These are phyloP conservation scores for Limenitis camilla DNA, from an alignment of 2,888 invertebrate species.

Conservation along the genomic window DNA sequence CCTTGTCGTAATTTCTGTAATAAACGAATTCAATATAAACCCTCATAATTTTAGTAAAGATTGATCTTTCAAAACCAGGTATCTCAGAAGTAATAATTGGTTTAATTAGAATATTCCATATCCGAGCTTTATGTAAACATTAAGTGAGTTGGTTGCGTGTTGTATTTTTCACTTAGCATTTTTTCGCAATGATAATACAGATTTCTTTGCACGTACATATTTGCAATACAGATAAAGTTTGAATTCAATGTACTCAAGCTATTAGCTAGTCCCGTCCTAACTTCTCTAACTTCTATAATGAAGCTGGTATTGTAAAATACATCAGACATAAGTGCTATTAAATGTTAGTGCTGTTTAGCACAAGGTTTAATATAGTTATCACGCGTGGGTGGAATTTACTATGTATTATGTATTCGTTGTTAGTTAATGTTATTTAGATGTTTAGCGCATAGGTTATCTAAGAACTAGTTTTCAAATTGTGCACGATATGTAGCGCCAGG, in stretches of 20 bases:
- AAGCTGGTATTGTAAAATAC: constrained; percentile 20
- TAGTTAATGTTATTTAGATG: not conserved
- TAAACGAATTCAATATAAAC: too few relatives aligned
- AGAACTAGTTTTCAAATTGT: constrained; percentile 2
- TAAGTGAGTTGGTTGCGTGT: constrained; percentile 28
- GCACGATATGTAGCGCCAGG: constrained; percentile 3
- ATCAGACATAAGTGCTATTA: constrained; percentile 14
- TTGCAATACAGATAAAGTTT: constrained; percentile 28
- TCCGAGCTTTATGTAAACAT: constrained; percentile 38
- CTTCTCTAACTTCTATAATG: constrained; percentile 30
- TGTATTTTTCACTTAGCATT: constrained; percentile 39
- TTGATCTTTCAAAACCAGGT: not conserved
- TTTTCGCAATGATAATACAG: constrained; percentile 30
- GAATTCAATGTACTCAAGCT: constrained; percentile 23
- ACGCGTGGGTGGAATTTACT: constrained; percentile 9
- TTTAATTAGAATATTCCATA: constrained; percentile 48
- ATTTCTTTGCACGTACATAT: constrained; percentile 29
- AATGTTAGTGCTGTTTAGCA: constrained; percentile 20
- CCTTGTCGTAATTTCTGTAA: too few relatives aligned
- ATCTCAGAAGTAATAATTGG: constrained; percentile 33
- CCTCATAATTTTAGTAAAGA: too few relatives aligned
- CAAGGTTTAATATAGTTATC: constrained; percentile 14
- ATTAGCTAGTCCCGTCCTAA: constrained; percentile 33
- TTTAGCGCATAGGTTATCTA: constrained; percentile 6
- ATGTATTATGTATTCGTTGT: constrained; percentile 5